These are phyloP conservation scores for Phocoena sinus DNA, from an alignment of 2,113 vertebrate species.

Conservation along the genomic window DNA sequence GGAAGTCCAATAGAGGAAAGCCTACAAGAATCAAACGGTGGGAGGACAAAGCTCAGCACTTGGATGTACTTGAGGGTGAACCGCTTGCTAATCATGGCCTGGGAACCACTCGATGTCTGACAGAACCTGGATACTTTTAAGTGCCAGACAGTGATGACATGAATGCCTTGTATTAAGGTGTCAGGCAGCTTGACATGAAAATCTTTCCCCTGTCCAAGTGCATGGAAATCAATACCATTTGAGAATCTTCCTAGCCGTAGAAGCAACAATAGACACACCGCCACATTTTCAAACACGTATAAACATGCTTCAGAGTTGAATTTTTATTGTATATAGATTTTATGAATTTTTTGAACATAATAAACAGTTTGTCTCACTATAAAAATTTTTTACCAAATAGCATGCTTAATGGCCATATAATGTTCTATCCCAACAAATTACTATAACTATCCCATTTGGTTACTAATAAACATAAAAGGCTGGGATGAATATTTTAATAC, in stretches of 20 bases:
- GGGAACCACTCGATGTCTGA: neutral
- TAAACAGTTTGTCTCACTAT: neutral
- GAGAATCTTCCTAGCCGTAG: neutral
- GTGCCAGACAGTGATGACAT: neutral
- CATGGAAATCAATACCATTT: neutral
- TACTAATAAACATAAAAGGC: neutral
- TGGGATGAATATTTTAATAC: neutral
- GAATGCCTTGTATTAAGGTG: neutral
- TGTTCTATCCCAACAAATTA: neutral
- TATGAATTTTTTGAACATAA: neutral
- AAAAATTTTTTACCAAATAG: conserved; percentile 10
- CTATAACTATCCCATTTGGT: neutral
- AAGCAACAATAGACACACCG: neutral
- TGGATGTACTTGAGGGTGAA: neutral
- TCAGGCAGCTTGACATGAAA: neutral
- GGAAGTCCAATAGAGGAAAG: neutral
- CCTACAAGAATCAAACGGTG: neutral
- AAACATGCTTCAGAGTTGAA: neutral
- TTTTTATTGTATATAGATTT: neutral
- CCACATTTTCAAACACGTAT: neutral
- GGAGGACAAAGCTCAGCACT: neutral
- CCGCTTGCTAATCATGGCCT: neutral
- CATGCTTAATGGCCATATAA: neutral
- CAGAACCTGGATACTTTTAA: neutral
- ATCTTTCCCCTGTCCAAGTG: neutral